phyloP scores from a whole-genome alignment of 2,888 invertebrate species.

The Liodrosophila aerea region DNA sequence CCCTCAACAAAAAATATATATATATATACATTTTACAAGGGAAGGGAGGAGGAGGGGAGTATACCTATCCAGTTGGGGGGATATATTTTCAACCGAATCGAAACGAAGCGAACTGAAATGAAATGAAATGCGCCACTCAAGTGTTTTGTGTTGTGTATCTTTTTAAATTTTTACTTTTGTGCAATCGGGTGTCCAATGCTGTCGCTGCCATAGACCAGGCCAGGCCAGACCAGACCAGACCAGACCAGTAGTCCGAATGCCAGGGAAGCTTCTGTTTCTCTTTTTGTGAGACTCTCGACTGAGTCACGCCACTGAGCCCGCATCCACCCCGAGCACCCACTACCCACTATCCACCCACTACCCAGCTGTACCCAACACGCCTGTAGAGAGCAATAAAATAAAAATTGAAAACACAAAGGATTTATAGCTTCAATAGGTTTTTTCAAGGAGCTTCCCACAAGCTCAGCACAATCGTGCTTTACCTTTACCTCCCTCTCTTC shows the following conservation, averaged over 20 bases:
- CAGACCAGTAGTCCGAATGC: conserved; percentile 14
- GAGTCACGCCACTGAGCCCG: conserved; percentile 46
- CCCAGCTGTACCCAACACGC: conserved; percentile 46
- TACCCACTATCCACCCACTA: conserved; percentile 12
- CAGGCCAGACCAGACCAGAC: no score
- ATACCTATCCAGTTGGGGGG: conserved; percentile 23
- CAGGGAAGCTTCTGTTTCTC: conserved; percentile 29
- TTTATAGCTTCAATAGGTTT: conserved; percentile 79
- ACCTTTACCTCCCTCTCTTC: no score
- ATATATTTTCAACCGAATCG: conserved; percentile 1
- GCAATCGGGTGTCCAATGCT: conserved; percentile 53
- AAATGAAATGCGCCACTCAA: conserved; percentile 55
- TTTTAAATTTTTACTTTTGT: conserved; percentile 70
- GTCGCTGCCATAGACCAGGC: conserved; percentile 24
- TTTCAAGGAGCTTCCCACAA: conserved; percentile 69
- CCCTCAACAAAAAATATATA: conserved; percentile 14
- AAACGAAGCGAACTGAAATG: conserved; percentile 37
- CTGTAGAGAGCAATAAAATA: conserved; percentile 77
- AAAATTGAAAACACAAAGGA: conserved; percentile 79
- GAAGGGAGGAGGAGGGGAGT: neutral
- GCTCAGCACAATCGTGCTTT: conserved; percentile 56
- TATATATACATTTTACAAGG: neutral
- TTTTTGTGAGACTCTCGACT: conserved; percentile 55
- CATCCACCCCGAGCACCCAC: conserved; percentile 7
- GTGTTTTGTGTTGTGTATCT: conserved; percentile 70